Conservation (phyloP, 1,140 invertebrate genomes). For the Belonocnema kinseyi region DNA sequence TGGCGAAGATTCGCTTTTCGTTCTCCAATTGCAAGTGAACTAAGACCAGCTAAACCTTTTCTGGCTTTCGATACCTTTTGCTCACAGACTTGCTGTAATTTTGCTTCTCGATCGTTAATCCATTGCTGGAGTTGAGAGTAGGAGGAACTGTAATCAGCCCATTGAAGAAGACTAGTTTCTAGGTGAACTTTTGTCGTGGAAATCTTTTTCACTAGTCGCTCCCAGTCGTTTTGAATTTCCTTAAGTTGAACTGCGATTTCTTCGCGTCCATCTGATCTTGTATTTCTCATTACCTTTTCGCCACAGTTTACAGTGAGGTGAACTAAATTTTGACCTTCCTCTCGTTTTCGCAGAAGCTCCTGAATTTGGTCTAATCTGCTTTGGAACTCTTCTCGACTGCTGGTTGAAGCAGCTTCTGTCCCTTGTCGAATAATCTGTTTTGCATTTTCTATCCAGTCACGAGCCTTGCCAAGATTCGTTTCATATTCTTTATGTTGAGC, state of each 20-base stretch:
- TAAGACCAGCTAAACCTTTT: slow-evolving; percentile 84
- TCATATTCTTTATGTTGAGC: slow-evolving; percentile 92
- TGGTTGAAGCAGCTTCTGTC: slow-evolving; percentile 85
- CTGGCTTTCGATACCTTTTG: slow-evolving; percentile 88
- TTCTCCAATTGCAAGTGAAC: slow-evolving; percentile 87
- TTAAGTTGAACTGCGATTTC: slow-evolving; percentile 91
- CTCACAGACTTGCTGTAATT: slow-evolving; percentile 94
- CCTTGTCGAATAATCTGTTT: slow-evolving; percentile 89
- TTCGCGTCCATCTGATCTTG: slow-evolving; percentile 92
- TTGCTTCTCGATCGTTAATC: slow-evolving; percentile 95
- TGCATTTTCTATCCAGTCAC: slow-evolving; percentile 92
- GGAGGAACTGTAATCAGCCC: slow-evolving; percentile 96
- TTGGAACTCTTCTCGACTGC: slow-evolving; percentile 90
- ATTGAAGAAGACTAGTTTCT: slow-evolving; percentile 93
- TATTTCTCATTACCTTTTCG: slow-evolving; percentile 91
- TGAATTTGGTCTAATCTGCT: slow-evolving; percentile 88
- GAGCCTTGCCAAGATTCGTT: slow-evolving; percentile 86
- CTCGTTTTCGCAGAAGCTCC: slow-evolving; percentile 87
- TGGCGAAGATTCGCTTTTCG: slow-evolving; percentile 91
- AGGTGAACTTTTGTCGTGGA: slow-evolving; percentile 94
- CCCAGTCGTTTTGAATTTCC: slow-evolving; percentile 95
- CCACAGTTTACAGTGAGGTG: slow-evolving; percentile 94
- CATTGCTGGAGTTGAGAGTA: slow-evolving; percentile 94
- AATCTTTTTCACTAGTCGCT: slow-evolving; percentile 92
- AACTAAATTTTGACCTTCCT: slow-evolving; percentile 93